Evolutionary conservation across 2,888 invertebrate species (phyloP), one percentile per base, ranked within the genome.

Genomic region (Calameuta filiformis): DNA sequence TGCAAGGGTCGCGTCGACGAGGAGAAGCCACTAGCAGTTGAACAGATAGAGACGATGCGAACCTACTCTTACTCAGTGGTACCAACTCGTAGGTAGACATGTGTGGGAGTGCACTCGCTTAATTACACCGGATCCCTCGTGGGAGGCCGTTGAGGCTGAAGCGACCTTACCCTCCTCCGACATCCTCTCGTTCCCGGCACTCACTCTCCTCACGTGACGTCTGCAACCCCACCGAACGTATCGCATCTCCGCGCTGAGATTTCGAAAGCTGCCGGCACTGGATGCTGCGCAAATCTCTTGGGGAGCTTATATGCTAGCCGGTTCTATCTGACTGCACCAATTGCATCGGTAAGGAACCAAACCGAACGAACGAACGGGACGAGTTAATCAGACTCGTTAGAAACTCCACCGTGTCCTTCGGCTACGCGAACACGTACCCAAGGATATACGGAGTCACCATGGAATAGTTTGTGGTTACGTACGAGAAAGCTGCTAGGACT

Each of bases 21-120:
- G 78, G 83, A 83, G 83, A 84, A 85, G 83, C 83, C 86, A 86
- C 87, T 85, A 85, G 88, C 85, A 86, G 84, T 84, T 87, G 90
- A 89, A 90, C 87, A 88, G 89, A 90, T 90, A 89, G 89, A 89
- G 85, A 86, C 86, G 87, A 87, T 86, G 89, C 84, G 89, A 89
- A 85, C 88, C 87, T 90, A 90, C 88, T 88, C 90, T 89, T 34
- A 31, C 11, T 12, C 71, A 34, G 12, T 71, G 71, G 4, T 71
- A 33, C 71, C 34, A 31, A 34, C 34, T 33, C 71, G 12, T 71
- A 71, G 71, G 71, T 71, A 31, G 71, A 71, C 71, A 23, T 9
- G 71, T 90, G 90, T 90, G 90, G 87, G 90, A 88, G 90, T 90
- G 91, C 91, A 91, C 90, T 91, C 91, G 91, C 91, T 91, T 91